Conservation (phyloP, 2,888 invertebrate genomes). For the Chrysotoxum bicinctum region DNA sequence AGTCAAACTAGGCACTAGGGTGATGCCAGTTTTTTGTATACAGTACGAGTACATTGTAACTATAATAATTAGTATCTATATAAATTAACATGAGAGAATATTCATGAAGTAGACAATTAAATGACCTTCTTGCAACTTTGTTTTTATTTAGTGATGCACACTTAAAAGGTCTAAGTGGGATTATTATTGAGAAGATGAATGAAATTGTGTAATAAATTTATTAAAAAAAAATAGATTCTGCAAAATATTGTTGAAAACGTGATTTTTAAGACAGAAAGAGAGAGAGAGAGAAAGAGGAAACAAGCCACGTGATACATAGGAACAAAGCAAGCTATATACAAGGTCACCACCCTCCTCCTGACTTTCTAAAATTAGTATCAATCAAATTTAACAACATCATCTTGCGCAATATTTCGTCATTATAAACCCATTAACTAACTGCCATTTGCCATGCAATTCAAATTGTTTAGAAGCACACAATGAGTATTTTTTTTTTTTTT, state of each 20-base stretch:
- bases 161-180: slow-evolving; percentile 37
- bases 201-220: not conserved
- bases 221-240: not conserved
- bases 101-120: slow-evolving; percentile 37
- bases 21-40: not conserved
- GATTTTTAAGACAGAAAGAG: not conserved
- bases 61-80: slow-evolving; percentile 17
- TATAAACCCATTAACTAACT: slow-evolving; percentile 9
- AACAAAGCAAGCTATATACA: not conserved
- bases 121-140: slow-evolving; percentile 16
- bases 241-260: not conserved
- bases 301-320: not conserved
- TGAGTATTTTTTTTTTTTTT: not conserved
- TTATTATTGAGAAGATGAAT: slow-evolving; percentile 25
- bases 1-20: slow-evolving; percentile 13
- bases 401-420: slow-evolving; percentile 1
- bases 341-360: not conserved
- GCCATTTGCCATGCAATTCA: not conserved
- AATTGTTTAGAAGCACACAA: not conserved
- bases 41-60: too few relatives aligned
- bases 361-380: slow-evolving; percentile 8
- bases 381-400: slow-evolving; percentile 20
- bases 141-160: slow-evolving; percentile 23
- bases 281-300: not conserved
- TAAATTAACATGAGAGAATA: slow-evolving; percentile 42